Percentiles rank a stretch among this genome's conserved stretches.
Evolutionary conservation across 30 jellyfish, hydroid and myxozoan genomes (phyloP).

Genomic region (Turritopsis rubra): DNA sequence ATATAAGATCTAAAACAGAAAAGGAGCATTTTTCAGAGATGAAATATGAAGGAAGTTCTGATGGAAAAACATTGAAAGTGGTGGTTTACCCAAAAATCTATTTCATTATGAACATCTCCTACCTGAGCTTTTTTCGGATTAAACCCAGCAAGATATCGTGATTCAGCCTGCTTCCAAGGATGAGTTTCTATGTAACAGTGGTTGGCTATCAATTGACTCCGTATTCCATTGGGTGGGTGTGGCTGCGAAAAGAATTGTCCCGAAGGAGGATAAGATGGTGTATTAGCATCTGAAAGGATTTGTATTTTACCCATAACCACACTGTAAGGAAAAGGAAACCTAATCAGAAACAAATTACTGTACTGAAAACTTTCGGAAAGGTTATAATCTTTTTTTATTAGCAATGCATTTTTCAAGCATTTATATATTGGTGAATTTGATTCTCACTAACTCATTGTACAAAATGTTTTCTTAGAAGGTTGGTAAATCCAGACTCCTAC

Average conservation of each 20-base stretch:
- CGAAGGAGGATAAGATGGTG: constrained; percentile 28
- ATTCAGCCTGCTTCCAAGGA: constrained; percentile 8
- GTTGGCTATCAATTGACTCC: constrained; percentile 35
- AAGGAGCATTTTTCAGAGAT: background rate
- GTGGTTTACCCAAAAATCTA: background rate
- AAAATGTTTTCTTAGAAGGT: background rate
- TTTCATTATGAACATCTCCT: background rate
- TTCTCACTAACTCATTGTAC: too few relatives aligned
- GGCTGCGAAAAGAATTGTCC: constrained; percentile 18
- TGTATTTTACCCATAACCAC: constrained; percentile 77
- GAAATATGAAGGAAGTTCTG: background rate
- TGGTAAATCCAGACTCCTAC: constrained; percentile 22
- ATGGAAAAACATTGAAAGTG: background rate
- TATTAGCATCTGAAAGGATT: constrained; percentile 57
- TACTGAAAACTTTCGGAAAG: background rate
- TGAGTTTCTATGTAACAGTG: constrained; percentile 6
- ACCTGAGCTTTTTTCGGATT: constrained; percentile 20
- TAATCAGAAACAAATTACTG: background rate
- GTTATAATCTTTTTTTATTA: too few relatives aligned
- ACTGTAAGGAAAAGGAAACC: constrained; percentile 24
- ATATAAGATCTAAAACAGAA: constrained; percentile 42
- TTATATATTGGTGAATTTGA: too few relatives aligned
- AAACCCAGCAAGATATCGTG: constrained; percentile 34
- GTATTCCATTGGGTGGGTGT: constrained; percentile 30
- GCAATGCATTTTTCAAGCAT: too few relatives aligned